Base-by-base conservation (phyloP, 2,113 vertebrate species). In the Desmodus rotundus region DNA sequence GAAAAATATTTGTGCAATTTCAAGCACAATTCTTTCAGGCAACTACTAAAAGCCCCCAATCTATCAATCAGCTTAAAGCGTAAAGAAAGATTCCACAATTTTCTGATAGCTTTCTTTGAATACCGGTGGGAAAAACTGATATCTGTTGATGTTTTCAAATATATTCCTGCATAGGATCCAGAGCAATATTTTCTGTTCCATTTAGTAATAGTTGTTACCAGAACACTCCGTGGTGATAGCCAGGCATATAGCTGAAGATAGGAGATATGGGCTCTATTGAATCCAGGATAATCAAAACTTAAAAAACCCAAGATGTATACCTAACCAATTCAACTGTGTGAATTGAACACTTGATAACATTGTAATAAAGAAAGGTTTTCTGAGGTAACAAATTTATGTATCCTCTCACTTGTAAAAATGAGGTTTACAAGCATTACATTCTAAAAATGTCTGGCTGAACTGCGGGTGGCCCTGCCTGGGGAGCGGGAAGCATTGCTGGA, bases 101-200 rank as follows among this genome's bases (percentile, higher is more conserved):
- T 95, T 94, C n/a, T 52, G 38, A 85, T 33, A 94, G 41, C 3
- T 63, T 92, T 76, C 50, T 91, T 70, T 93, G 52, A 84, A 52
- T 12, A 72, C 36, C 86, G 68, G 87, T 83, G 31, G 89, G 68
- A 95, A 94, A 85, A 76, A 89, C 2, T 47, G 19, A 36, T 73
- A 92, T 33, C 52, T 86, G 26, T 47, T 84, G 41, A 67, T 90
- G 54, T 2, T 95, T 94, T 97, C 43, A 88, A 88, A 88, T 74
- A 89, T 19, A 89, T 65, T 86, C 17, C 56, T 68, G 7, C 56
- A 45, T 8, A 84, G 50, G 33, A 63, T 31, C 52, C 31, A 88
- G 17, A 31, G 5, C 38, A 80, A 24, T 56, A 28, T 94, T 84
- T 92, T 84, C 80, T 22, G 8, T 89, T 47, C 20, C 43, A 22